phyloP scores from a whole-genome alignment of 2,888 invertebrate species.

The Miltochrista miniata region DNA sequence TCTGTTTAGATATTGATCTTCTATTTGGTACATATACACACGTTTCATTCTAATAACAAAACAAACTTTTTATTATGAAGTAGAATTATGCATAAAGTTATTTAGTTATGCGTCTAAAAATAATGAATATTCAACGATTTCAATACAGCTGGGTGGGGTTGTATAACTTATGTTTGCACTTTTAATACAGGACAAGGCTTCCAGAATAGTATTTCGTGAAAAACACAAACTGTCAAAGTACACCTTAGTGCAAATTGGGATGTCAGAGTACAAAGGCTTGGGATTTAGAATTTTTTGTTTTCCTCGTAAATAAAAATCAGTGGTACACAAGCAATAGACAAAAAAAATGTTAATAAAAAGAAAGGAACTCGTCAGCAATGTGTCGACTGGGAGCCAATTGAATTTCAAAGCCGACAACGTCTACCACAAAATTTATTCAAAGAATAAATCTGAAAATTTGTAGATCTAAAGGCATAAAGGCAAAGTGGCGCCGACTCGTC shows the following conservation, averaged over 20 bases:
- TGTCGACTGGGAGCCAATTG: constrained; percentile 80
- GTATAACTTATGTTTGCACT: no score
- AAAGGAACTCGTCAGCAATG: constrained; percentile 76
- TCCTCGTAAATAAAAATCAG: constrained; percentile 39
- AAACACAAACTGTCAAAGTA: background rate
- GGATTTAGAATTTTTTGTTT: constrained; percentile 36
- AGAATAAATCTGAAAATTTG: constrained; percentile 84
- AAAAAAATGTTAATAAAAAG: constrained; percentile 65
- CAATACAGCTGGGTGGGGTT: no score
- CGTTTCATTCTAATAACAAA: no score
- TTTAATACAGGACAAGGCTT: no score
- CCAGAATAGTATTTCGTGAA: no score
- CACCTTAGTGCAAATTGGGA: constrained; percentile 20
- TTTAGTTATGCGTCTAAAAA: no score
- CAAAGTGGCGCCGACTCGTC: constrained; percentile 77
- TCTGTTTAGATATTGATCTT: no score
- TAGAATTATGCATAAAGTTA: no score
- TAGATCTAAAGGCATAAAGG: constrained; percentile 80
- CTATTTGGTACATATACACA: no score
- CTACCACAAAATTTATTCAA: constrained; percentile 83
- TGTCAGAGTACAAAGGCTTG: constrained; percentile 20
- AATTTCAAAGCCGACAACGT: constrained; percentile 82
- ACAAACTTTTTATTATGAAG: no score
- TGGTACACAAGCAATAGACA: constrained; percentile 47
- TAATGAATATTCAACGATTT: no score